Base-by-base conservation (phyloP, 2,888 invertebrate genomes). In the Microplitis deprimator region DNA sequence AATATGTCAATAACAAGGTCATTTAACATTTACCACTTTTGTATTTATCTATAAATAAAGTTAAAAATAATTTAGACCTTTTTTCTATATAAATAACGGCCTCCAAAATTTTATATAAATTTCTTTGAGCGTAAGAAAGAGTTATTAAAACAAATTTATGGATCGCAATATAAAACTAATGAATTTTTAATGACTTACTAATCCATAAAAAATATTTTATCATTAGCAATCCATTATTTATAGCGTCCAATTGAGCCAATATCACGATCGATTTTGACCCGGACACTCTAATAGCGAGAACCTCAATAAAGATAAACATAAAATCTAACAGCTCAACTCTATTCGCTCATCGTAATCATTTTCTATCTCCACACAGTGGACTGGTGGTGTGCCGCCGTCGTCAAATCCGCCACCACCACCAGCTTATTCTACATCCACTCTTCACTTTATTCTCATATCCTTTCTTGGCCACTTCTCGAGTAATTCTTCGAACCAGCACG, bases 321-420 rank as follows among this genome's bases (percentile, higher is more conserved):
- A 89, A 87, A 87, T 87, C 85, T 85, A 87, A 88, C 86, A 84
- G 82, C 81, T 80, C 61, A 86, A 86, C 85, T 84, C 85, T 87
- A 85, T 83, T 82, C 80, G 79, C 73, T 68, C 74, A 59, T 76
- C 77, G 16, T 68, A 10, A 50, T 50, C 50, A 10, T 50, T 50
- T 50, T 50, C 29, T 29, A 29, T 29, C 29, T 29, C 4, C 29
- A 29, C 29, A 29, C 29, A 29, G 3, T 29, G 29, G 29, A 4
- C 29, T 29, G 29, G 68, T 50, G 17, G 59, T 61, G 20, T 64
- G 69, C 68, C 67, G 62, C 77, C 13, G 50, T 13, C 50, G 10
- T 50, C 50, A 50, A 8, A 50, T 50, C 13, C 50, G 8, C 50
- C 50, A 13, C 3, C 39, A 59, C 38, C 39, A 70, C 20, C 8